These are phyloP conservation scores for Myotis davidii DNA, from an alignment of 2,113 vertebrate species.

Conservation along the genomic window DNA sequence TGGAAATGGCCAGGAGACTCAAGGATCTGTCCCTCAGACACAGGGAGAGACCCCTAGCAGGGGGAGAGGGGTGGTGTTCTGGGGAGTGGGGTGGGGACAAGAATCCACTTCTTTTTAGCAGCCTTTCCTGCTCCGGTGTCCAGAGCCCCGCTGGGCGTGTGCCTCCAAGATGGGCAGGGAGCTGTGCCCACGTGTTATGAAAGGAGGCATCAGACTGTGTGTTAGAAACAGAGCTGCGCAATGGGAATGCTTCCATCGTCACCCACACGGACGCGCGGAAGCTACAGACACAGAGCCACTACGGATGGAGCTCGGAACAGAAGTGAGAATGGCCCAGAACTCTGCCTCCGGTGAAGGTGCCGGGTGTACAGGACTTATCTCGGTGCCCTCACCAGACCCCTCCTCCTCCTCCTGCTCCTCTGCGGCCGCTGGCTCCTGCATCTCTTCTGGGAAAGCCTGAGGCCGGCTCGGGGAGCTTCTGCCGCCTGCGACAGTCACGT, in stretches of 20 bases:
- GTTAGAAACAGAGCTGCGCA: constrained; percentile 16
- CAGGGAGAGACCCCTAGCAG: fast-evolving
- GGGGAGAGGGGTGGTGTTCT: neutral
- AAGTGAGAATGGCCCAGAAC: constrained; percentile 86
- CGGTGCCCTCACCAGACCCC: constrained; percentile 96
- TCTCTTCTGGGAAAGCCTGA: constrained; percentile 91
- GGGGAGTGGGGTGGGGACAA: neutral
- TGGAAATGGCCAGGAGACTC: neutral
- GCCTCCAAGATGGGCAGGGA: constrained; percentile 35
- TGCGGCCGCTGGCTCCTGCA: constrained; percentile 86
- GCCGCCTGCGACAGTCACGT: constrained; percentile 89
- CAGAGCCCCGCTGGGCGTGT: constrained; percentile 67
- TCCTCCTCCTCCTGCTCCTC: constrained; percentile 79
- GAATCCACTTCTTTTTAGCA: constrained; percentile 85
- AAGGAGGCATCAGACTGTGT: constrained; percentile 47
- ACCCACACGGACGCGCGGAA: constrained; percentile 80
- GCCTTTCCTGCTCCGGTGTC: constrained; percentile 84
- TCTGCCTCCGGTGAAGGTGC: constrained; percentile 85
- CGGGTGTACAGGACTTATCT: constrained; percentile 88
- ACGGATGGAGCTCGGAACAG: constrained; percentile 85
- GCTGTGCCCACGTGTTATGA: constrained; percentile 35
- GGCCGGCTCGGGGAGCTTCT: constrained; percentile 86
- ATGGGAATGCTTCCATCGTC: constrained; percentile 58
- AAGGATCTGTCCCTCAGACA: neutral
- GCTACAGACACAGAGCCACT: constrained; percentile 83